phyloP scores from a whole-genome alignment of 2,888 invertebrate genomes.

The Argyra leucocephala region DNA sequence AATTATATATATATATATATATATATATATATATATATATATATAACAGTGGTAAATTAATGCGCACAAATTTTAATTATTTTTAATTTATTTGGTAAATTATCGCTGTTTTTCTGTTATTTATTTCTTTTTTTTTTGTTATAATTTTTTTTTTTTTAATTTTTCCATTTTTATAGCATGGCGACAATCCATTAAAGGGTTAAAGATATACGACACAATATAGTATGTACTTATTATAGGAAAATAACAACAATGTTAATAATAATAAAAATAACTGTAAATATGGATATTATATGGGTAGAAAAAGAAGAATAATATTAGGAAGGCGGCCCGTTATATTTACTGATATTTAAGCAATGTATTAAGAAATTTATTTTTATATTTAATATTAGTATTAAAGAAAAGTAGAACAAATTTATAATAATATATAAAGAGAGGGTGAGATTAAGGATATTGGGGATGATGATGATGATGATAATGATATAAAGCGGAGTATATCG shows the following conservation, averaged over 20 bases:
- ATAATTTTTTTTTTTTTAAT: neutral
- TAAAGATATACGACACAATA: neutral
- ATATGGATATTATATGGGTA: neutral
- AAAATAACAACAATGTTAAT: neutral
- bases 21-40: neutral
- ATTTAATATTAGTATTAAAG: too few species aligned
- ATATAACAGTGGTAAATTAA: neutral
- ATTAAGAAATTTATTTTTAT: too few species aligned
- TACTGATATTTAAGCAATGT: too few species aligned
- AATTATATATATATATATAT: too few species aligned
- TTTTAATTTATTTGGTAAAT: neutral
- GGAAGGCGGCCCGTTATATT: too few species aligned
- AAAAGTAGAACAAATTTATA: too few species aligned
- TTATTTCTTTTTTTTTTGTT: neutral
- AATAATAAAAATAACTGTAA: neutral
- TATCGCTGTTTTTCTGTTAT: neutral
- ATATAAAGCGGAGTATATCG: too few species aligned
- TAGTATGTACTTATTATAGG: neutral
- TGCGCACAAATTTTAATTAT: conserved; percentile 6
- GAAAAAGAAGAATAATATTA: too few species aligned
- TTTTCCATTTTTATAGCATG: neutral
- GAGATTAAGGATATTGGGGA: too few species aligned
- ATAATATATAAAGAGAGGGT: too few species aligned
- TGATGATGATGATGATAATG: too few species aligned
- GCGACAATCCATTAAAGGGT: neutral